Evolutionary conservation across 2,888 invertebrate genomes (phyloP).

Genomic region (Sinohyriopsis cumingii): DNA sequence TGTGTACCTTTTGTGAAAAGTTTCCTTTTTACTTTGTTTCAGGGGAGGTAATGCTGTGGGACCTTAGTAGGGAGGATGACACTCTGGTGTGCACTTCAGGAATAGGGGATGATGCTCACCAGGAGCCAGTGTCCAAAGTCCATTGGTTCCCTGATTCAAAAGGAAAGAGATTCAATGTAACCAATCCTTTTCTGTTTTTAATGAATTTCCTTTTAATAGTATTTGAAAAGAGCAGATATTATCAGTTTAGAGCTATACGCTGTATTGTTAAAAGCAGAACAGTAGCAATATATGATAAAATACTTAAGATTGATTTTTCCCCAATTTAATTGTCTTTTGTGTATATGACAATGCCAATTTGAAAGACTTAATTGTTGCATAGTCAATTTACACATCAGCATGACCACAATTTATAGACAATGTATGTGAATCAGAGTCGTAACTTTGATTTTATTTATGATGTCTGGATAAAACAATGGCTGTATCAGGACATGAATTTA

Average conservation of each 20-base stretch:
- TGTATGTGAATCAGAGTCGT: too few species aligned
- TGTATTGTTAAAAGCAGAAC: too few species aligned
- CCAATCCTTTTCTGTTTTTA: not conserved
- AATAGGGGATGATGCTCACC: constrained; percentile 69
- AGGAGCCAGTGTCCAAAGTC: constrained; percentile 71
- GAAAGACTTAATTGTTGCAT: too few species aligned
- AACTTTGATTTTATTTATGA: too few species aligned
- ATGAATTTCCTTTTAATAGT: constrained; percentile 28
- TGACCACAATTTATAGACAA: too few species aligned
- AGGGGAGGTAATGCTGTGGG: constrained; percentile 72
- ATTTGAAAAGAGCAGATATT: constrained; percentile 3
- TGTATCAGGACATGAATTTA: not conserved
- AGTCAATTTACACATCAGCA: too few species aligned
- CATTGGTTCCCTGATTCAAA: constrained; percentile 68
- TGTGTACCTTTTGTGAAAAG: too few species aligned
- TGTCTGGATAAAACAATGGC: not conserved
- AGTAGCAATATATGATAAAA: too few species aligned
- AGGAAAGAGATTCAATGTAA: constrained; percentile 42
- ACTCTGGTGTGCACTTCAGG: constrained; percentile 68
- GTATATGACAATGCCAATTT: too few species aligned
- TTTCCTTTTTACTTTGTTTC: constrained; percentile 6
- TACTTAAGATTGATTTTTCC: too few species aligned
- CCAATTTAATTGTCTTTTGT: too few species aligned
- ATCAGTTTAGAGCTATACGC: too few species aligned
- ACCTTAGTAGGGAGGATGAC: constrained; percentile 70